Evolutionary conservation across 2,888 invertebrate species (phyloP), one percentile per base, ranked within the genome.

Genomic region (Melinopterus prodromus): DNA sequence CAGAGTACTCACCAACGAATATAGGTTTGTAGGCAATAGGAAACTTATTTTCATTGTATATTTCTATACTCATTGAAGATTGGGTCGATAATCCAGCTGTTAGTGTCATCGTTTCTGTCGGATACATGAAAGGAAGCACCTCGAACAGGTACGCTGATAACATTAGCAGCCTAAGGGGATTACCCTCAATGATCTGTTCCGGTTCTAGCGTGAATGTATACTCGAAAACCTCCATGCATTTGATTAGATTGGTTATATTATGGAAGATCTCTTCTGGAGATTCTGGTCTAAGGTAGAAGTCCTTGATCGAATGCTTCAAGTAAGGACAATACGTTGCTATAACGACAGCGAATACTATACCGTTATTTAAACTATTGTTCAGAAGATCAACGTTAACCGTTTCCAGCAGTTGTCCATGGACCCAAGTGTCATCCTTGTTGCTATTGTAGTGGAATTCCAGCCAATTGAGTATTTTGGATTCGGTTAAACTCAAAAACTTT

Each of bases 221-320:
- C 75, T 90, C 89, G 69, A 94, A 87, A 79, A 87, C 85, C 82
- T 90, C 90, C 90, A 93, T 91, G 6, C 91, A 90, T 83, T 91
- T 90, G 16, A 91, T 89, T 69, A 92, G 87, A 69, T 91, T 88
- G 81, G 91, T 90, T 1, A 92, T 92, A 82, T 94, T 94, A 85
- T 93, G 92, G 70, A 92, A 88, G 16, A 89, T 86, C 87, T 91
- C 89, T 80, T 90, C 86, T 76, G 85, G 80, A 83, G 85, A 87
- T 7, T 80, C 82, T 2, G 91, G 90, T 35, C 86, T 83, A 69
- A 90, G 83, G 84, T 91, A 92, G 83, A 91, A 89, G 80, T 91
- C 90, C 35, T 85, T 83, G 70, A 91, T 88, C 76, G 90, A 87
- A 0, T 90, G 86, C 38, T 85, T 85, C 71, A 93, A 84, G 85